Conservation (phyloP, 2,797 vertebrate genomes). For the Melanotaenia nigrans region DNA sequence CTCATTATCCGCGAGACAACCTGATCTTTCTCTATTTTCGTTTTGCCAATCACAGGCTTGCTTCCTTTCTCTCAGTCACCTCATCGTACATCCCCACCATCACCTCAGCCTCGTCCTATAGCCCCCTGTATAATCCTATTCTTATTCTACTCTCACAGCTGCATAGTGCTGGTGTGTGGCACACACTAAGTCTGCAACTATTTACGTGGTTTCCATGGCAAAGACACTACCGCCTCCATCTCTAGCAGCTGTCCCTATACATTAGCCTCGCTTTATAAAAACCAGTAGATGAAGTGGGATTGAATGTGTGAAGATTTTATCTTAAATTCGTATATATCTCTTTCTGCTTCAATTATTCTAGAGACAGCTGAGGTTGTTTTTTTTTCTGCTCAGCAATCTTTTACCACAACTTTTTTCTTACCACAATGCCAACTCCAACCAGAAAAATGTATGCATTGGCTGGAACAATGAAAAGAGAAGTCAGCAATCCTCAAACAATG, state of each 20-base stretch:
- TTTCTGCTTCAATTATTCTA: slow-evolving; percentile 50
- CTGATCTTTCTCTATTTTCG: slow-evolving; percentile 49
- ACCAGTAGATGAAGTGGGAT: slow-evolving; percentile 50
- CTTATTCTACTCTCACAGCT: slow-evolving; percentile 69
- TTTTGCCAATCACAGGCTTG: slow-evolving; percentile 51
- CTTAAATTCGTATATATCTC: slow-evolving; percentile 53
- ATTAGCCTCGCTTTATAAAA: slow-evolving; percentile 58
- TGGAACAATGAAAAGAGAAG: slow-evolving; percentile 42
- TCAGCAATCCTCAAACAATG: slow-evolving; percentile 28
- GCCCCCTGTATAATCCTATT: slow-evolving; percentile 59
- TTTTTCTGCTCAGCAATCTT: slow-evolving; percentile 52
- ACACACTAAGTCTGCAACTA: slow-evolving; percentile 51
- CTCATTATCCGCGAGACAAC: slow-evolving; percentile 52
- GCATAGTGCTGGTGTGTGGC: slow-evolving; percentile 55
- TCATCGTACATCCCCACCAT: slow-evolving; percentile 20
- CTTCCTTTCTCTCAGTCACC: slow-evolving; percentile 26
- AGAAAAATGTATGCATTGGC: slow-evolving; percentile 35
- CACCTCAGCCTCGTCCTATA: slow-evolving; percentile 29
- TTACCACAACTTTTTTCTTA: slow-evolving; percentile 17
- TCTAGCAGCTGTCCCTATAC: slow-evolving; percentile 48
- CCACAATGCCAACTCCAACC: slow-evolving; percentile 32
- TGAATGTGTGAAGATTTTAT: slow-evolving; percentile 57
- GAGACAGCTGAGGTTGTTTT: slow-evolving; percentile 36
- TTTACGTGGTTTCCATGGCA: slow-evolving; percentile 56
- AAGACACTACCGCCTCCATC: slow-evolving; percentile 50